Evolutionary conservation across 30 jellyfish, hydroid and myxozoan genomes (phyloP).

Genomic region (Hydra vulgaris): DNA sequence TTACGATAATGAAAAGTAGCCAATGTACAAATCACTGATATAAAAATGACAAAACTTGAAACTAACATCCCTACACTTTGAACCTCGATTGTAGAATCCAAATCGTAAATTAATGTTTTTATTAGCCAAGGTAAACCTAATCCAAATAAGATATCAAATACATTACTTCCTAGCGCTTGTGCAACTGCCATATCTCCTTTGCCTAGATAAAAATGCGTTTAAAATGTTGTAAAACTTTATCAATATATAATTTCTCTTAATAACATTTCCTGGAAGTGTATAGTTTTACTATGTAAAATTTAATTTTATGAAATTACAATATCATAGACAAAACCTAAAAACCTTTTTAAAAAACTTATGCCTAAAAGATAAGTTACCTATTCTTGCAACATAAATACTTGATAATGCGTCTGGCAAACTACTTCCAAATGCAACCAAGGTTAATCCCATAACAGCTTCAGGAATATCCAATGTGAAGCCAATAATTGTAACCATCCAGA

Average conservation of each 20-base stretch:
- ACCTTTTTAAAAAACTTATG: too few relatives aligned
- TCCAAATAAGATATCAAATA: conserved; percentile 84
- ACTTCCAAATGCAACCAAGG: conserved; percentile 83
- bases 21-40: conserved; percentile 4
- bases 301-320: too few relatives aligned
- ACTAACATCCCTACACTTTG: conserved; percentile 37
- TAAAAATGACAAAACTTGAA: conserved; percentile 39
- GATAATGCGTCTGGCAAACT: conserved; percentile 97
- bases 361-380: too few relatives aligned
- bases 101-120: conserved; percentile 45
- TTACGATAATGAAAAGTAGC: conserved; percentile 17
- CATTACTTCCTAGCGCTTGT: conserved; percentile 90
- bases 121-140: conserved; percentile 96
- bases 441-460: conserved; percentile 90
- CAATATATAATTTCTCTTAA: too few relatives aligned
- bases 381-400: conserved; percentile 84
- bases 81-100: conserved; percentile 35
- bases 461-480: conserved; percentile 80
- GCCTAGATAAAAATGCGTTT: conserved; percentile 7
- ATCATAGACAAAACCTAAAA: too few relatives aligned
- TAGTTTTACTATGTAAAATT: too few relatives aligned
- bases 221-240: too few relatives aligned
- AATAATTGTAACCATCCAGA: conserved; percentile 89
- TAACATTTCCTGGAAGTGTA: too few relatives aligned
- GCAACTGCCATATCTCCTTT: conserved; percentile 91